A percentile compares a stretch with the other conserved stretches of the same genome.
Conservation (phyloP, 1,140 invertebrate species). For the Calliopsis andreniformis region DNA sequence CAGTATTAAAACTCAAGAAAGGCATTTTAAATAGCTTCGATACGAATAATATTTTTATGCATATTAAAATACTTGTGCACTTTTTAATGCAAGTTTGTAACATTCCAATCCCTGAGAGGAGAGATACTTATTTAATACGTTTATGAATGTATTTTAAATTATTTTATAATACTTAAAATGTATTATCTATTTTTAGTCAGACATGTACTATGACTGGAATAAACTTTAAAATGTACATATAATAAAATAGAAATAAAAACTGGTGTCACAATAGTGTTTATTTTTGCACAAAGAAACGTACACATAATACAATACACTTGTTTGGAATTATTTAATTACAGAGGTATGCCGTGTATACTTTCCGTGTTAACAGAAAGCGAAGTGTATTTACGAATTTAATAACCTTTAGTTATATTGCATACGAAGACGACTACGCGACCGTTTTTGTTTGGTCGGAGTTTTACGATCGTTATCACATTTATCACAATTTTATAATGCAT, state of each 20-base stretch:
- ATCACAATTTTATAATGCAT: constrained; percentile 9
- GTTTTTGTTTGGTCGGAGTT: neutral
- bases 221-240: constrained; percentile 47
- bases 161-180: constrained; percentile 9
- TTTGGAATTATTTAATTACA: constrained; percentile 66
- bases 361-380: constrained; percentile 67
- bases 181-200: constrained; percentile 8
- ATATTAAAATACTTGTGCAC: no score
- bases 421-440: constrained; percentile 37
- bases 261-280: constrained; percentile 66
- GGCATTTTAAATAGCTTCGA: neutral
- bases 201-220: constrained; percentile 13
- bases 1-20: neutral
- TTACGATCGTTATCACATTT: constrained; percentile 2
- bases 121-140: neutral
- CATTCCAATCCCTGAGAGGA: constrained; percentile 12
- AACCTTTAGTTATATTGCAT: constrained; percentile 37
- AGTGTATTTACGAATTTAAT: constrained; percentile 57
- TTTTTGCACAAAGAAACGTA: constrained; percentile 71
- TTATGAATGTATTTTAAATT: constrained; percentile 24
- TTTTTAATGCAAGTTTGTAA: neutral
- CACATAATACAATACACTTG: constrained; percentile 69
- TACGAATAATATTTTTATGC: no score
- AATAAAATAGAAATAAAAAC: constrained; percentile 8
- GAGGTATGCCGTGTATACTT: constrained; percentile 72